Base-by-base conservation (phyloP, 2,113 vertebrate species). In the Otus sunia region DNA sequence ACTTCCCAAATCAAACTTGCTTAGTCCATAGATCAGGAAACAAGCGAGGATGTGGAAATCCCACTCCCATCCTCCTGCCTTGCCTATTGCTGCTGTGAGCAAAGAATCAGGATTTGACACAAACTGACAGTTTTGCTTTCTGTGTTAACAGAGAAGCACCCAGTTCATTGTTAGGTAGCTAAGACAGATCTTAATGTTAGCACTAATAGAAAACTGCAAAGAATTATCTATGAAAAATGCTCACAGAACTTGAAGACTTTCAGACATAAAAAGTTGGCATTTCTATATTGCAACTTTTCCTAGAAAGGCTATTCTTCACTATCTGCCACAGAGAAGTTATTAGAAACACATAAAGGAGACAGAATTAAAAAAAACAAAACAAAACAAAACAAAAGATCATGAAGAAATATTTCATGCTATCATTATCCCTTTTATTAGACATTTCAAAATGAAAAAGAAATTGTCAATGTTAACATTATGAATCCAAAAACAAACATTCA, bases 401-500 rank as follows among this genome's bases (percentile, higher is more conserved):
- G 34, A 78, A 72, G 78, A 92, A 85, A 37, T 79, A 76, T 64
- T 91, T 92, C 47, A 62, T 71, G 55, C 49, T 94, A 93, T 41
- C 41, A 68, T 89, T 93, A 86, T n/a, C 39, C 9, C 27, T 82
- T 66, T 86, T 49, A 96, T 74, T 71, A 77, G 20, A 50, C 53
- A 91, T 82, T 85, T 84, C 67, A 67, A 95, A 90, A 78, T 34
- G 41, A 50, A 90, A 85, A 90, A 80, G 80, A 82, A 62, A 73
- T n/a, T 83, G 39, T 82, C 88, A 96, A 94, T 94, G 91, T 93
- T 92, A 94, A 53, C 34, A 81, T 94, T 79, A 75, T 50, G 71
- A 90, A 89, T 94, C 29, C 6, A 82, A 82, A 94, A 94, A 3
- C 49, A 96, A 94, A 94, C 94, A 91, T 53, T 89, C n/a, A 94